phyloP scores from a whole-genome alignment of 2,797 vertebrate species.

The Mus caroli region DNA sequence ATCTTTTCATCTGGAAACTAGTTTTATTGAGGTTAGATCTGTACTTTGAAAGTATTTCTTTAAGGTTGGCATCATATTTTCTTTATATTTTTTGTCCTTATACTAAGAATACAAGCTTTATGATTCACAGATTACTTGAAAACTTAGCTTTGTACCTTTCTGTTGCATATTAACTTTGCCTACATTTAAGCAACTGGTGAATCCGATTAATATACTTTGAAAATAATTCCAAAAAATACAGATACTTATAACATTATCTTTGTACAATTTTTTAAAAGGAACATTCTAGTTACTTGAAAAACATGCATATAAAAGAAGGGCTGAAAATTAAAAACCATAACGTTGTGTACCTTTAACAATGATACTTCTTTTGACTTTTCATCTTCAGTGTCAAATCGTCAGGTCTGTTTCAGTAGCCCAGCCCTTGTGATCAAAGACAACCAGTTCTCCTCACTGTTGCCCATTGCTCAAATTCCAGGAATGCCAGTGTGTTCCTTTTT shows the following conservation, averaged over 20 bases:
- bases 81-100: conserved; percentile 6
- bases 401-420: conserved; percentile 37
- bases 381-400: conserved; percentile 32
- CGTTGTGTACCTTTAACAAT: background rate
- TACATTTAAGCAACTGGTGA: conserved; percentile 50
- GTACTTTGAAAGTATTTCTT: background rate
- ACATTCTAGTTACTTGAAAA: conserved; percentile 36
- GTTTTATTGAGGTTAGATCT: conserved; percentile 25
- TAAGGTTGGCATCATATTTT: conserved; percentile 22
- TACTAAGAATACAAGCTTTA: background rate
- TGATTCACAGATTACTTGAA: conserved; percentile 16
- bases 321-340: conserved; percentile 11
- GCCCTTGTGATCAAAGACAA: conserved; percentile 14
- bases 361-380: conserved; percentile 42
- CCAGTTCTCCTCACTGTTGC: background rate
- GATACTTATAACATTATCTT: conserved; percentile 27
- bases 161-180: background rate
- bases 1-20: conserved; percentile 15
- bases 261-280: background rate
- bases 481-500: conserved; percentile 54
- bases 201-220: conserved; percentile 24
- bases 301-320: conserved; percentile 25
- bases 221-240: conserved; percentile 34
- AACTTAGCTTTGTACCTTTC: conserved; percentile 60
- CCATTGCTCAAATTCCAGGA: conserved; percentile 46